Percentiles rank a stretch among this genome's conserved stretches.
These are phyloP conservation scores for Ectemnius lituratus DNA, from an alignment of 2,888 invertebrate genomes.

Conservation along the genomic window DNA sequence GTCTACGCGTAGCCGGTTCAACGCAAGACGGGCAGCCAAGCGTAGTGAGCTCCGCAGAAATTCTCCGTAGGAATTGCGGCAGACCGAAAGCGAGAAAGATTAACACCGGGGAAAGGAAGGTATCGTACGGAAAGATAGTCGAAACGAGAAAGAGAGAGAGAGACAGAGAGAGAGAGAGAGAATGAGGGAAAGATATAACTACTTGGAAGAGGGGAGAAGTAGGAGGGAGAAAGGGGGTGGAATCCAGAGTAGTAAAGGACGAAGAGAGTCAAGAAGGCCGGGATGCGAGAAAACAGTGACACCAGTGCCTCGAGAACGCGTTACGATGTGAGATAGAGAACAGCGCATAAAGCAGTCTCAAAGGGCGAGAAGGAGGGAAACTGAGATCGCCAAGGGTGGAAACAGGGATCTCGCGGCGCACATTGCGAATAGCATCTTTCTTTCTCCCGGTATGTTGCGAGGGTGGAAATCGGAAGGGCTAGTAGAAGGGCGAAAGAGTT, in stretches of 20 bases:
- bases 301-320: not conserved
- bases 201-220: not conserved
- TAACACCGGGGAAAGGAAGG: slow-evolving; percentile 19
- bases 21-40: too few relatives aligned
- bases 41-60: too few relatives aligned
- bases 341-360: not conserved
- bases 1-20: too few relatives aligned
- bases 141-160: slow-evolving; percentile 10
- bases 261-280: not conserved
- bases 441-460: not conserved
- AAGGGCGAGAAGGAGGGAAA: not conserved
- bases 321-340: not conserved
- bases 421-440: too few relatives aligned
- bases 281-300: not conserved
- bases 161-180: slow-evolving; percentile 6
- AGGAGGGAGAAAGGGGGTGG: slow-evolving; percentile 14
- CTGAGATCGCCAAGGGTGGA: too few relatives aligned
- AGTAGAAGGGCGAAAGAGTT: slow-evolving; percentile 18
- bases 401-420: too few relatives aligned
- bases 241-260: not conserved
- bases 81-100: slow-evolving; percentile 33
- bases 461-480: slow-evolving; percentile 12
- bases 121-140: slow-evolving; percentile 3
- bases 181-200: not conserved
- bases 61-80: slow-evolving; percentile 22